phyloP scores from a whole-genome alignment of 2,113 vertebrate species.

The Hyaena hyaena region DNA sequence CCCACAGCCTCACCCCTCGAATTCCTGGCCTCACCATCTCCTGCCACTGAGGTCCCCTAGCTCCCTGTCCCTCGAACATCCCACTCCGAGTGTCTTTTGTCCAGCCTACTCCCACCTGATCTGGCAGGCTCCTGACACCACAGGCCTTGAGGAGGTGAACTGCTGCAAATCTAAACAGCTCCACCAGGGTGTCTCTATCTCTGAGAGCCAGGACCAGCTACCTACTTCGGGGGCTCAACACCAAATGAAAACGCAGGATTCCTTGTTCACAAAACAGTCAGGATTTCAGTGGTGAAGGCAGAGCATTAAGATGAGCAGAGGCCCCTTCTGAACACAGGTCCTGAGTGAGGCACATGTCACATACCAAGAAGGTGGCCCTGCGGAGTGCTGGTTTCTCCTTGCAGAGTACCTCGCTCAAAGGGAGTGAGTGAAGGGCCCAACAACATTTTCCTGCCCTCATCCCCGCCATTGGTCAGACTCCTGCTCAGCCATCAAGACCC shows the following conservation, averaged over 20 bases:
- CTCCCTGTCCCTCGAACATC: neutral
- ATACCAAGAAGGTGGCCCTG: accelerated
- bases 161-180: neutral
- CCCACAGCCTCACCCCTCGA: neutral
- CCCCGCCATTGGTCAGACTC: neutral
- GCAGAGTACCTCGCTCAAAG: neutral
- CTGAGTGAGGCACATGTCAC: accelerated
- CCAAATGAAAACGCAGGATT: neutral
- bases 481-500: neutral
- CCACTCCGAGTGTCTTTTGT: neutral
- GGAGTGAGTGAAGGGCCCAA: neutral
- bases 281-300: neutral
- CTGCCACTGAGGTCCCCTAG: neutral
- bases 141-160: neutral
- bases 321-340: neutral
- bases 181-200: neutral
- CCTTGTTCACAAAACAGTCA: neutral
- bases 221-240: neutral
- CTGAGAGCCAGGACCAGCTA: neutral
- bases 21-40: neutral
- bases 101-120: neutral
- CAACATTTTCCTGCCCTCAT: neutral
- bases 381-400: accelerated
- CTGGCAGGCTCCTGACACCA: neutral
- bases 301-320: neutral